These are phyloP conservation scores for Leucoraja erinaceus DNA, from an alignment of 2,113 vertebrate species.

Conservation along the genomic window DNA sequence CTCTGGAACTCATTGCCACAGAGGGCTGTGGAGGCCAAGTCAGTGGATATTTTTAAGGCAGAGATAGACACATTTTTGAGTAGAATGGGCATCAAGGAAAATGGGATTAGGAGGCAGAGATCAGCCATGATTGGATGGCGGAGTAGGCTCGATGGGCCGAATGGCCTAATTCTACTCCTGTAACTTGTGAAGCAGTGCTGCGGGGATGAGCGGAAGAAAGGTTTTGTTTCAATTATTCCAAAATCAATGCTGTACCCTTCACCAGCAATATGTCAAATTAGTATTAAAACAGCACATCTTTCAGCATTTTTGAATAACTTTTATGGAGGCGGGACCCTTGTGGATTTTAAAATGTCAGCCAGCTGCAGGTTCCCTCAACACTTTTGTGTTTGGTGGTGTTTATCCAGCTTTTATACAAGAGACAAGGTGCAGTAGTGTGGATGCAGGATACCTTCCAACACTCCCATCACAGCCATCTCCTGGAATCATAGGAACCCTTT, in stretches of 20 bases:
- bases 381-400: neutral
- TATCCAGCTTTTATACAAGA: neutral
- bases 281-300: neutral
- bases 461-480: neutral
- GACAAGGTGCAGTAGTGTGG: neutral
- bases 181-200: neutral
- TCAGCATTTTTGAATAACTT: neutral
- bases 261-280: neutral
- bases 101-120: too few species aligned
- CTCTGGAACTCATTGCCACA: too few species aligned
- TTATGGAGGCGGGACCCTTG: neutral
- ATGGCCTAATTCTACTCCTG: too few species aligned
- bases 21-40: too few species aligned
- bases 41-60: too few species aligned
- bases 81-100: too few species aligned
- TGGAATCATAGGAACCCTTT: neutral
- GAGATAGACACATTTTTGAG: too few species aligned
- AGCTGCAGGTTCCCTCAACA: neutral
- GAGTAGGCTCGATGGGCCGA: too few species aligned
- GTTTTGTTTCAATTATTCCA: neutral
- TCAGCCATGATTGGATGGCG: too few species aligned
- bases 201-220: neutral
- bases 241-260: neutral
- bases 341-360: neutral
- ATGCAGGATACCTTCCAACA: neutral